Evolutionary conservation across 2,888 invertebrate species (phyloP), one percentile per base, ranked within the genome.

Genomic region (Spodoptera littoralis): DNA sequence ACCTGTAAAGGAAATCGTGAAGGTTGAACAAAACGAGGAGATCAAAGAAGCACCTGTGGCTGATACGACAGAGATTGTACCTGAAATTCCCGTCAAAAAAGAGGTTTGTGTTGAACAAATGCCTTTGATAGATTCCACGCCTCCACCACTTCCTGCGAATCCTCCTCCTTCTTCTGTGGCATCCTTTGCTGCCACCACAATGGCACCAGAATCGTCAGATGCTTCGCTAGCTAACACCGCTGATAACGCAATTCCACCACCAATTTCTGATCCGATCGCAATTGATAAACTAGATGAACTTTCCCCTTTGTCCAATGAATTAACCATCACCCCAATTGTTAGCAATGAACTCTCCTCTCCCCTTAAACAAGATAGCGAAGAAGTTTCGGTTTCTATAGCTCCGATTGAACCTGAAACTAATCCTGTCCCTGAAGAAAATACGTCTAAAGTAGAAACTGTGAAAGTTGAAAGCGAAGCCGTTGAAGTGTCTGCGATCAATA

Each of bases 151-250:
- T 87, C 97, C 97, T 80, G 95, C 96, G 88, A 96, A 96, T 88
- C 96, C 96, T 87, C 97, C 97, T 88, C 97, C 97, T 81, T 96
- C 96, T 85, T 96, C 96, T 92, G 96, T 97, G 93, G 96, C 96
- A 90, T 96, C 96, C 83, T 97, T 97, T 91, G 97, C 96, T 90
- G 96, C 96, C 87, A 95, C 96, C 87, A 96, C 96, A 74, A 96
- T 96, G 95, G 96, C 96, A 88, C 95, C 92, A 81, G 94, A 94
- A 84, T 79, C 90, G 86, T 86, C 91, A 81, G 90, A 90, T 77
- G 89, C 92, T 92, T 90, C 91, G 86, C 90, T 90, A 86, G 84
- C 88, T 90, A 92, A 91, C 87, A 88, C 89, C 80, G 84, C 91
- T 83, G 91, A 89, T 83, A 87, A 86, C 77, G 80, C 84, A 84